phyloP scores from a whole-genome alignment of 1,140 invertebrate genomes.

The Hyles euphorbiae region DNA sequence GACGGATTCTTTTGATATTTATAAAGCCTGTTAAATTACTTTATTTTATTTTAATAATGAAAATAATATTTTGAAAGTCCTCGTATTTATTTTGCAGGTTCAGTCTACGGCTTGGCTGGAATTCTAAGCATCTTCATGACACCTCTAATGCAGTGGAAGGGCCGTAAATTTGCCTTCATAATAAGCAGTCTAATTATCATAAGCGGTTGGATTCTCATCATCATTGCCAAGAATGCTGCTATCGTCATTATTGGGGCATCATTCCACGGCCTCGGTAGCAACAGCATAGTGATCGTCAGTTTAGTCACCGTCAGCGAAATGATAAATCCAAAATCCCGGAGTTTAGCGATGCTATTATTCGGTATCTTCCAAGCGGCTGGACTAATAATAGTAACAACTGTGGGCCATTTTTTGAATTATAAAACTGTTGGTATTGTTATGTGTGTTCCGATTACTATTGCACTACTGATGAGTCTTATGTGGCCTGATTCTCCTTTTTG shows the following conservation, averaged over 20 bases:
- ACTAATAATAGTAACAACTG: slow-evolving; percentile 4
- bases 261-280: slow-evolving; percentile 14
- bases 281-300: slow-evolving; percentile 9
- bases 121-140: slow-evolving; percentile 11
- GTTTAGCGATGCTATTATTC: background rate
- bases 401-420: slow-evolving; percentile 12
- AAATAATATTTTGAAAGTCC: too few species aligned
- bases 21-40: too few species aligned
- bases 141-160: slow-evolving; percentile 13
- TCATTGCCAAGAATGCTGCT: background rate
- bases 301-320: slow-evolving; percentile 10
- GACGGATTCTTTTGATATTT: too few species aligned
- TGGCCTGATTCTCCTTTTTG: slow-evolving; percentile 17
- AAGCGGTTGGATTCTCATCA: slow-evolving; percentile 8
- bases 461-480: background rate
- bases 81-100: slow-evolving; percentile 6
- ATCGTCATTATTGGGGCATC: slow-evolving; percentile 8
- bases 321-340: slow-evolving; percentile 12
- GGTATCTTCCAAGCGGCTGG: slow-evolving; percentile 9
- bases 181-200: slow-evolving; percentile 10
- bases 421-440: slow-evolving; percentile 13
- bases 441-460: slow-evolving; percentile 2
- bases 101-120: slow-evolving; percentile 12
- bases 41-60: too few species aligned
- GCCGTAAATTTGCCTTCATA: slow-evolving; percentile 12